Conservation (phyloP, 2,888 invertebrate species). For the Nineta flava region DNA sequence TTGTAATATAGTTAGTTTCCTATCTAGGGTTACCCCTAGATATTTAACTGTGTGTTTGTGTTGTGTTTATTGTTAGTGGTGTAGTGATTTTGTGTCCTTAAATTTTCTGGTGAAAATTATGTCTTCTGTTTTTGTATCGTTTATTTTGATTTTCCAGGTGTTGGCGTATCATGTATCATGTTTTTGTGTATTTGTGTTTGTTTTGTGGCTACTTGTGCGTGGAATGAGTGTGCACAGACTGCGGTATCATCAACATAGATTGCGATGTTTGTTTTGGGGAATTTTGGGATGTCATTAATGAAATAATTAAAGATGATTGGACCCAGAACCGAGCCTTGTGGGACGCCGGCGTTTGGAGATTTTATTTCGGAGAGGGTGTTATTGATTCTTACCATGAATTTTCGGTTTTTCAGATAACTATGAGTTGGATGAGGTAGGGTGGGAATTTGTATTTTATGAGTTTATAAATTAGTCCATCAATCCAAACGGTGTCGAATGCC, state of each 20-base stretch:
- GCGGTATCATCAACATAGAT: slow-evolving; percentile 16
- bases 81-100: too few relatives aligned
- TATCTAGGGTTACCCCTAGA: background rate
- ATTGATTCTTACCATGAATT: slow-evolving; percentile 13
- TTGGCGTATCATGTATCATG: too few relatives aligned
- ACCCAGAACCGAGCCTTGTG: slow-evolving; percentile 11
- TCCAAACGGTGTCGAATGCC: slow-evolving; percentile 21
- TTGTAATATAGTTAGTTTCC: background rate
- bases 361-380: slow-evolving; percentile 8
- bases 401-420: slow-evolving; percentile 15
- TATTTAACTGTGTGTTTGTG: slow-evolving; percentile 4
- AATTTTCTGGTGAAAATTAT: too few relatives aligned
- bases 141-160: too few relatives aligned
- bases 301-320: slow-evolving; percentile 11
- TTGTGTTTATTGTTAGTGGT: slow-evolving; percentile 5
- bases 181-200: too few relatives aligned
- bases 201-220: slow-evolving; percentile 7
- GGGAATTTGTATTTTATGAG: slow-evolving; percentile 15
- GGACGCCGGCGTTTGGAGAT: slow-evolving; percentile 11
- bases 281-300: slow-evolving; percentile 12
- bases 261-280: slow-evolving; percentile 6
- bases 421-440: slow-evolving; percentile 12
- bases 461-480: slow-evolving; percentile 18
- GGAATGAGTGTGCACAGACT: slow-evolving; percentile 6
- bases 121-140: too few relatives aligned